Percentiles rank a stretch among this genome's conserved stretches.
phyloP scores from a whole-genome alignment of 2,888 invertebrate species.

The Diarsia mendica region DNA sequence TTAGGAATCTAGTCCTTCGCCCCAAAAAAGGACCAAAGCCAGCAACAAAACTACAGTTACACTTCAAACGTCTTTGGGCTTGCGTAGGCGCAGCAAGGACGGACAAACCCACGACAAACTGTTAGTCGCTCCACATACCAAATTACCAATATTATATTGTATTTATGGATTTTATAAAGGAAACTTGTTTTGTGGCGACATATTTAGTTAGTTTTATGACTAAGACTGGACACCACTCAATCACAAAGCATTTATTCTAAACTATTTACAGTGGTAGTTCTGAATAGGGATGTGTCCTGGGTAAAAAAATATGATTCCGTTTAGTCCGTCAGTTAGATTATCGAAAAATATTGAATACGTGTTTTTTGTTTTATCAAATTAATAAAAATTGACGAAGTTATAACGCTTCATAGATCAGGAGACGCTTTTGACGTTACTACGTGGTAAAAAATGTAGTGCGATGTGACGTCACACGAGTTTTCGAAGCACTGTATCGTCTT shows the following conservation, averaged over 20 bases:
- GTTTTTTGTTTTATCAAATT: too few relatives aligned
- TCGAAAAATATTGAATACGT: too few relatives aligned
- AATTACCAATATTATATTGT: conserved; percentile 57
- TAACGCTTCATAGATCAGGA: too few relatives aligned
- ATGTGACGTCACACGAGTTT: too few relatives aligned
- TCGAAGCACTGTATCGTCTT: too few relatives aligned
- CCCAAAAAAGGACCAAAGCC: conserved; percentile 30
- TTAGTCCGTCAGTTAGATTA: too few relatives aligned
- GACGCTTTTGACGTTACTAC: too few relatives aligned
- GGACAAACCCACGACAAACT: conserved; percentile 58
- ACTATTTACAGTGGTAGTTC: not conserved
- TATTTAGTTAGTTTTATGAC: conserved; percentile 37
- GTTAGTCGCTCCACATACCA: conserved; percentile 66
- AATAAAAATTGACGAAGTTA: too few relatives aligned
- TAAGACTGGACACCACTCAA: conserved; percentile 1
- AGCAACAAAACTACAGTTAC: conserved; percentile 50
- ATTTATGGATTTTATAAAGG: conserved; percentile 41
- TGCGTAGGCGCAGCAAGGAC: conserved; percentile 70
- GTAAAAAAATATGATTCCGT: too few relatives aligned
- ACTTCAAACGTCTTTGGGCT: conserved; percentile 38
- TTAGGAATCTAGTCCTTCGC: conserved; percentile 12
- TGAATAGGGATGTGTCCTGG: too few relatives aligned
- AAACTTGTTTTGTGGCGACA: conserved; percentile 57
- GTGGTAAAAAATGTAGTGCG: too few relatives aligned
- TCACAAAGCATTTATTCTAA: not conserved